A percentile compares a stretch with the other conserved stretches of the same genome.
phyloP scores from a whole-genome alignment of 2,113 vertebrate genomes.

The Channa argus region DNA sequence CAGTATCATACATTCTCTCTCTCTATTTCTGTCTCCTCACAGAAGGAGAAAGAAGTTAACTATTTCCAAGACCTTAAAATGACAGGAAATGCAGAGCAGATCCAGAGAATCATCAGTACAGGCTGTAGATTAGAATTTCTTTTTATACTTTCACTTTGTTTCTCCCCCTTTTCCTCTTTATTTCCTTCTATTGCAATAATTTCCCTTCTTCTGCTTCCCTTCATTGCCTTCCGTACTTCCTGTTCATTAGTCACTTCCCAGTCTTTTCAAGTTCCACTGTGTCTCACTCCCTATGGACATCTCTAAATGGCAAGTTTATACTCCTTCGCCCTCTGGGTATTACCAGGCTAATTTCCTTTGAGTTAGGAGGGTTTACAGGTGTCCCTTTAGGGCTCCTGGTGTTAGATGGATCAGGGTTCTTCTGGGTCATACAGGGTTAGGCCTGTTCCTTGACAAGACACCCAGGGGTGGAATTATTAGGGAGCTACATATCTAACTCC shows the following conservation, averaged over 20 bases:
- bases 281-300: slow-evolving; percentile 43
- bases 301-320: slow-evolving; percentile 59
- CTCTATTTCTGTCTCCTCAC: slow-evolving; percentile 48
- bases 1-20: slow-evolving; percentile 15
- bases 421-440: slow-evolving; percentile 18
- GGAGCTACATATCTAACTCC: background rate
- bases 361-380: slow-evolving; percentile 58
- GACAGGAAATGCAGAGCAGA: slow-evolving; percentile 43
- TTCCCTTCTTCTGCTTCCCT: background rate
- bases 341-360: slow-evolving; percentile 59
- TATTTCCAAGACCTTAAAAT: slow-evolving; percentile 12
- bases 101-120: slow-evolving; percentile 9
- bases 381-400: slow-evolving; percentile 49
- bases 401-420: slow-evolving; percentile 27
- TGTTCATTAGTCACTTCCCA: slow-evolving; percentile 47
- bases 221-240: slow-evolving; percentile 6
- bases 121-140: background rate
- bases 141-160: background rate
- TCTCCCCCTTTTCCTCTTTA: background rate
- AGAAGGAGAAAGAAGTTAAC: slow-evolving; percentile 5
- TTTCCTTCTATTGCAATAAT: background rate
- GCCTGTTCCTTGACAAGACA: slow-evolving; percentile 50
- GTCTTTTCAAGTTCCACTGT: slow-evolving; percentile 46
- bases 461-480: slow-evolving; percentile 40
- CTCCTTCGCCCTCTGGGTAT: slow-evolving; percentile 42